Conservation (phyloP, 2,797 vertebrate genomes). For the Neomorphus geoffroyi region DNA sequence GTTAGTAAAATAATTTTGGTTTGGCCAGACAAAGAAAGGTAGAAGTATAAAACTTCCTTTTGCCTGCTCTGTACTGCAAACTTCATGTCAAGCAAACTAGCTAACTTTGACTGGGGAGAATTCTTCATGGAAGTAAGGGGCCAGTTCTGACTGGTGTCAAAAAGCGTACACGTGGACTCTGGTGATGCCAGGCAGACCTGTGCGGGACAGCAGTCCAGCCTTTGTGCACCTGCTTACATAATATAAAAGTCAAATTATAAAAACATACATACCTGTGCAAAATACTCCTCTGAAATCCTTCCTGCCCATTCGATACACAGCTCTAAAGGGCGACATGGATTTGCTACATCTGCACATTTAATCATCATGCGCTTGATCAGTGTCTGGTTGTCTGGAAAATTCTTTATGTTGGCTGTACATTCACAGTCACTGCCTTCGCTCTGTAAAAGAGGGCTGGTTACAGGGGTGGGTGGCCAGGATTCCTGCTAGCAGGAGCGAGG, state of each 20-base stretch:
- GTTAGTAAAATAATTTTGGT: background rate
- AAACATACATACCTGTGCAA: conserved; percentile 75
- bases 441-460: conserved; percentile 66
- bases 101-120: background rate
- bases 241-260: background rate
- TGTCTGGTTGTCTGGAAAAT: conserved; percentile 81
- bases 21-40: background rate
- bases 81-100: background rate
- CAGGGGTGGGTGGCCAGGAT: background rate
- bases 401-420: conserved; percentile 69
- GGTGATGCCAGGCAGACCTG: background rate
- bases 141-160: background rate
- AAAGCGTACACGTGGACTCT: rapidly evolving
- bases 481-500: background rate
- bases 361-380: conserved; percentile 87
- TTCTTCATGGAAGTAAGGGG: background rate
- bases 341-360: conserved; percentile 84
- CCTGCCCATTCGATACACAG: conserved; percentile 84
- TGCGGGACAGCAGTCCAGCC: background rate
- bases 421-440: conserved; percentile 74
- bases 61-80: background rate
- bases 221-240: background rate
- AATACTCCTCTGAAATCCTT: conserved; percentile 85
- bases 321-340: conserved; percentile 82
- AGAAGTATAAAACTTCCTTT: background rate